Base-by-base conservation (phyloP, 2,888 invertebrate genomes). In the Antheraea assamensis region DNA sequence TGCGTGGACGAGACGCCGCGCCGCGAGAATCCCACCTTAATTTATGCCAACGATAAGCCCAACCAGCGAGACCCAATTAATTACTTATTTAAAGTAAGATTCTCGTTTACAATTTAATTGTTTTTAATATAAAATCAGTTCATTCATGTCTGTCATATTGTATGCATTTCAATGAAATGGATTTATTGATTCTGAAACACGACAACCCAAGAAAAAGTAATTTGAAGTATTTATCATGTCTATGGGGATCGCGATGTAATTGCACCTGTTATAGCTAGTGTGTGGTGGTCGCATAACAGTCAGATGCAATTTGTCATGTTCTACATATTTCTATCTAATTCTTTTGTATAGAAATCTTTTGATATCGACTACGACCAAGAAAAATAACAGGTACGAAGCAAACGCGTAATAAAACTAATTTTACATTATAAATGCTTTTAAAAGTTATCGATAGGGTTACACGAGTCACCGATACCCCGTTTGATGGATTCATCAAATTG, bases 51-150 rank as follows among this genome's bases (percentile, higher is more conserved):
- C 88, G 91, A 92, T 93, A 92, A 92, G 89, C 88, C 82, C 86
- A 89, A 93, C 90, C 92, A 92, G 90, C 90, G 90, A 92, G 88
- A 91, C 85, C 88, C 92, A 92, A 93, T 93, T 94, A 93, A 92
- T 92, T 92, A 92, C 90, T 92, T 92, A 92, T 91, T 90, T 91
- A 85, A 88, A 86, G 86, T 83, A 86, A 89, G 85, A 92, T 87
- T 87, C 85, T 83, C 82, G 87, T 87, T 87, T 81, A 84, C 83
- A 86, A 19, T 81, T 73, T 42, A 73, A 71, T 52, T 58, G 49
- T 58, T 73, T 73, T 71, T 71, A 27, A 71, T 71, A 21, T 27
- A 15, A n/a, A 68, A 68, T 68, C 35, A 35, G n/a, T 35, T 19
- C 19, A 10, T 68, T 68, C 52, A 21, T 19, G 17, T 49, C 15